Evolutionary conservation across 1,140 invertebrate species (phyloP), one percentile per base, ranked within the genome.

Genomic region (Penaeus japonicus): DNA sequence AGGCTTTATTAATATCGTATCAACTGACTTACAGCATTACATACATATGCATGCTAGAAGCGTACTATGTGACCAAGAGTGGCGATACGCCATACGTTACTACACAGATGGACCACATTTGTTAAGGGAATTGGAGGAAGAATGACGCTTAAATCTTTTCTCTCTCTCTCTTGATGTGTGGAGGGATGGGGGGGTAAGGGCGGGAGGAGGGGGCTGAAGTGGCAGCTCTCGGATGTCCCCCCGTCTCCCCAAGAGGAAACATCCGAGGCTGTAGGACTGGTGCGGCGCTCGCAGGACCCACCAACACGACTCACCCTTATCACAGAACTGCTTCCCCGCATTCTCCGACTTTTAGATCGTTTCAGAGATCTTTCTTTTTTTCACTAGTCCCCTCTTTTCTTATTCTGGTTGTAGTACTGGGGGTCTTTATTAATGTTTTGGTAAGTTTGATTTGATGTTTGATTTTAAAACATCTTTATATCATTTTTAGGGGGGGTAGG

Each of bases 211-310:
- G 35, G 70, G 30, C 17, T 5, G 15, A 47, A 12, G 27, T 57
- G 62, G 82, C 62, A 47, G 62, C 62, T 22, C 82, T 84, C 59
- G 59, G 70, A 84, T 47, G 27, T 73, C 82, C 59, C 82, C 82
- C 59, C 82, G 62, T 84, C 82, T 84, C 59, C 82, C 82, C 82
- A 70, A 24, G 82, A 54, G n/a, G 62, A 73, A 65, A 84, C 27
- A 70, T 84, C 65, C 35, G 82, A 84, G 62, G 62, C 57, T 24
- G 62, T 35, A 59, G 30, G 54, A n/a, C 62, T 39, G 53, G 30
- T 47, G 27, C 82, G 65, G 81, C 81, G 24, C 57, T 62, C 24
- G 57, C n/a, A 62, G 32, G 81, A 22, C 55, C 18, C 30, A 24
- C 35, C 4, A 47, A 12, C 47, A 12, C 47, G 47, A 15, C 47